Evolutionary conservation across 1,140 invertebrate genomes (phyloP).

Genomic region (Rhyacophila brunnea): DNA sequence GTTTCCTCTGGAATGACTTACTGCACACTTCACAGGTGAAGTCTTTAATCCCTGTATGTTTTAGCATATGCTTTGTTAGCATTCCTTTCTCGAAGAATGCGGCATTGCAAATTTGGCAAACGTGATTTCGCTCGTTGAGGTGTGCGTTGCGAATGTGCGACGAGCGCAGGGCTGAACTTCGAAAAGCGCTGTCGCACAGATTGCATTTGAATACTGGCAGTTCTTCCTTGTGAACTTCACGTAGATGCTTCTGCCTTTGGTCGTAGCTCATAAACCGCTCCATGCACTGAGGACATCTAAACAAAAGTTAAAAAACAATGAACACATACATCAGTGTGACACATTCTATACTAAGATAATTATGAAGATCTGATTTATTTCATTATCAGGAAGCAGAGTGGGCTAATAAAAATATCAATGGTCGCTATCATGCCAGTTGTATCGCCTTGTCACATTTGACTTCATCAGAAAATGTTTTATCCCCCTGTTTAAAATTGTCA

Average conservation of each 20-base stretch:
- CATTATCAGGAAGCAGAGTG: too few species aligned
- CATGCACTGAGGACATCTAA: constrained; percentile 48
- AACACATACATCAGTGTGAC: too few species aligned
- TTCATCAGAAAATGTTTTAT: too few species aligned
- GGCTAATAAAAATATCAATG: too few species aligned
- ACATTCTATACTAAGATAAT: too few species aligned
- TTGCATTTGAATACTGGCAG: constrained; percentile 44
- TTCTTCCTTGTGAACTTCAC: constrained; percentile 41
- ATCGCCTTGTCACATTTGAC: too few species aligned
- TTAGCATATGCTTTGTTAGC: constrained; percentile 57
- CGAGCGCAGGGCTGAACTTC: constrained; percentile 43
- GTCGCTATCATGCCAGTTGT: too few species aligned
- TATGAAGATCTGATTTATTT: too few species aligned
- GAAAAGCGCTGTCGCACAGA: constrained; percentile 44
- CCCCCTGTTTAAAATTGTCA: too few species aligned
- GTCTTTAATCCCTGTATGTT: constrained; percentile 64
- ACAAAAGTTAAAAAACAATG: too few species aligned
- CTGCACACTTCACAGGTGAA: constrained; percentile 59
- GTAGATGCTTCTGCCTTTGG: constrained; percentile 50
- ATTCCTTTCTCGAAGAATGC: constrained; percentile 44
- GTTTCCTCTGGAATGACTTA: constrained; percentile 64
- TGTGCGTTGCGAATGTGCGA: constrained; percentile 50
- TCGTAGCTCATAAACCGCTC: constrained; percentile 52
- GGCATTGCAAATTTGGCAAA: constrained; percentile 45
- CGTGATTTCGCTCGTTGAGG: constrained; percentile 43